Percentiles rank a stretch among this genome's conserved stretches.
Evolutionary conservation across 1,140 invertebrate species (phyloP).

Genomic region (Campoletis sonorensis): DNA sequence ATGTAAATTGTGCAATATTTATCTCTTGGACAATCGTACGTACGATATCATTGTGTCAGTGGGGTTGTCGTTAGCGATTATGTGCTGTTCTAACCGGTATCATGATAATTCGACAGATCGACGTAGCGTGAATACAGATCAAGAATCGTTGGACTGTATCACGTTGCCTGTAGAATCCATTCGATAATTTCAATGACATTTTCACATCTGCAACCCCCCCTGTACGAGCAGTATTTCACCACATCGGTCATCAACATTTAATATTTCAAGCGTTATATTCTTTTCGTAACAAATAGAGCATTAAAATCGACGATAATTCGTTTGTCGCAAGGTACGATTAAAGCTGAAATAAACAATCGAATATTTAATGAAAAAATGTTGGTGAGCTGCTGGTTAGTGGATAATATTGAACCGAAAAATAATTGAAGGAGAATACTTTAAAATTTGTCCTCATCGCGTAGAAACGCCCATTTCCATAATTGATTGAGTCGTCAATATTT

Average conservation of each 20-base stretch:
- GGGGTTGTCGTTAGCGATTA: not conserved
- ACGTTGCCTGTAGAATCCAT: not conserved
- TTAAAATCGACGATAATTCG: too few species aligned
- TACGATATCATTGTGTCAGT: not conserved
- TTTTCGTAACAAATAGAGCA: too few species aligned
- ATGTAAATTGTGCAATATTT: not conserved
- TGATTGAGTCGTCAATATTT: too few species aligned
- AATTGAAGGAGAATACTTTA: too few species aligned
- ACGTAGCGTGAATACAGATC: conserved; percentile 22
- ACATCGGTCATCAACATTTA: not conserved
- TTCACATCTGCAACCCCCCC: not conserved
- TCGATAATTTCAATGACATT: conserved; percentile 28
- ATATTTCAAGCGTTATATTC: not conserved
- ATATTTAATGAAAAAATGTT: too few species aligned
- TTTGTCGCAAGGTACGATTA: too few species aligned
- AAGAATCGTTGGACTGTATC: not conserved
- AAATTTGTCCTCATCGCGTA: too few species aligned
- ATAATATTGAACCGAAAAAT: too few species aligned
- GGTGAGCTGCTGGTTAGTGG: too few species aligned
- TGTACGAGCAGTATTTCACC: not conserved
- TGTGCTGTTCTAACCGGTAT: not conserved
- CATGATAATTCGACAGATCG: conserved; percentile 20
- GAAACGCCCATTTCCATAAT: too few species aligned
- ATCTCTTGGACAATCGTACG: not conserved
- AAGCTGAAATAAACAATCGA: too few species aligned